Conservation (phyloP, 2,797 vertebrate species). For the Psittacula echo region DNA sequence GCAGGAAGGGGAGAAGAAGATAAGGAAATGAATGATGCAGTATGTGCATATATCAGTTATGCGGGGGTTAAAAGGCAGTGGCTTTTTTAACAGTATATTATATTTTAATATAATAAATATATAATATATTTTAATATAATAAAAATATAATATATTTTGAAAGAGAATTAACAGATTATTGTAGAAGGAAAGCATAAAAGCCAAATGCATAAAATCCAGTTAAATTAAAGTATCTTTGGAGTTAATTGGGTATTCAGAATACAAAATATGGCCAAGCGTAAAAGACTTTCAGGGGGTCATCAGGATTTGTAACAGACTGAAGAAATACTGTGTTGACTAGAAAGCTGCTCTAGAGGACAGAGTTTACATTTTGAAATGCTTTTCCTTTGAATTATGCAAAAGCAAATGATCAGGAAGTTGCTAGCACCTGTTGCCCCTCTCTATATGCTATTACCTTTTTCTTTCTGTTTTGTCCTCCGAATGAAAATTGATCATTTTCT, state of each 20-base stretch:
- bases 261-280: not conserved
- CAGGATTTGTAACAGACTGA: not conserved
- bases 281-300: not conserved
- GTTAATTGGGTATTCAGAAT: slow-evolving; percentile 26
- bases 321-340: not conserved
- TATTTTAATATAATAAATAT: too few relatives aligned
- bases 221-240: slow-evolving; percentile 18
- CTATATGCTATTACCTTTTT: not conserved
- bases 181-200: slow-evolving; percentile 7
- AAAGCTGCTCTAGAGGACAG: not conserved
- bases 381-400: not conserved
- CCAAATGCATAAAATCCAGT: not conserved
- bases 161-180: not conserved
- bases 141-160: not conserved
- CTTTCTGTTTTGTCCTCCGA: not conserved
- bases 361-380: not conserved
- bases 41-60: not conserved
- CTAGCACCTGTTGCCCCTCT: not conserved
- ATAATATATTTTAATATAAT: too few relatives aligned
- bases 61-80: not conserved
- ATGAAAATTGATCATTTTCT: not conserved
- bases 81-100: not conserved
- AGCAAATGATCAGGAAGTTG: not conserved
- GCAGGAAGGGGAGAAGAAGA: not conserved
- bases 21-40: not conserved